These are phyloP conservation scores for Lycophotia porphyrea DNA, from an alignment of 2,888 invertebrate genomes.

Conservation along the genomic window DNA sequence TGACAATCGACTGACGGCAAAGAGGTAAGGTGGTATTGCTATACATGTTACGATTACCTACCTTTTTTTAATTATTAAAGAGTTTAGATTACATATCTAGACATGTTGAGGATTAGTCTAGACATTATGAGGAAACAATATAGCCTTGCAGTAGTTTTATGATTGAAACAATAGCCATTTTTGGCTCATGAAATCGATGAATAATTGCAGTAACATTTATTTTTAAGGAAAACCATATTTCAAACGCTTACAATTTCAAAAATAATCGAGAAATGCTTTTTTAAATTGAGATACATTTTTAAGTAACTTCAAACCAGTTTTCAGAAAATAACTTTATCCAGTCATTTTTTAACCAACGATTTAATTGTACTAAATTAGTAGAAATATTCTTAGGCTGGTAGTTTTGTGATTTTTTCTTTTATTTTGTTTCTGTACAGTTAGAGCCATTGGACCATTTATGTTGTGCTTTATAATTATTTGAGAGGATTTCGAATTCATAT, in stretches of 20 bases:
- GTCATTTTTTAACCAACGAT: background rate
- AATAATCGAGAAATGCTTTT: background rate
- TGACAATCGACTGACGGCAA: conserved; percentile 90
- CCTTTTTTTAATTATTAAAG: conserved; percentile 23
- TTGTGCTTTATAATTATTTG: conserved; percentile 6
- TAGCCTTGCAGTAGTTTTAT: background rate
- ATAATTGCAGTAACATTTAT: background rate
- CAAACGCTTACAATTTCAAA: background rate
- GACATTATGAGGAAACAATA: no score
- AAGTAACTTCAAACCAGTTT: background rate
- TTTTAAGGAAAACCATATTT: background rate
- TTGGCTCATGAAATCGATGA: background rate
- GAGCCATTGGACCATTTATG: background rate
- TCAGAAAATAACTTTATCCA: background rate
- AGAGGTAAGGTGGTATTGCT: conserved; percentile 74
- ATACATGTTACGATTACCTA: conserved; percentile 56
- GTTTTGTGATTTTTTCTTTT: conserved; percentile 17
- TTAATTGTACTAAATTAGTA: conserved; percentile 30
- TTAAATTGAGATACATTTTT: background rate
- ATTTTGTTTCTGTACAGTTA: background rate
- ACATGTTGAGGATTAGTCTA: no score
- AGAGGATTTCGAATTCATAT: background rate
- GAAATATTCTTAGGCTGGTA: conserved; percentile 12
- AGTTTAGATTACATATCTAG: background rate
- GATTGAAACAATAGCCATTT: background rate